Evolutionary conservation across 2,113 vertebrate genomes (phyloP), one percentile per base, ranked within the genome.

Genomic region (Gobius niger): DNA sequence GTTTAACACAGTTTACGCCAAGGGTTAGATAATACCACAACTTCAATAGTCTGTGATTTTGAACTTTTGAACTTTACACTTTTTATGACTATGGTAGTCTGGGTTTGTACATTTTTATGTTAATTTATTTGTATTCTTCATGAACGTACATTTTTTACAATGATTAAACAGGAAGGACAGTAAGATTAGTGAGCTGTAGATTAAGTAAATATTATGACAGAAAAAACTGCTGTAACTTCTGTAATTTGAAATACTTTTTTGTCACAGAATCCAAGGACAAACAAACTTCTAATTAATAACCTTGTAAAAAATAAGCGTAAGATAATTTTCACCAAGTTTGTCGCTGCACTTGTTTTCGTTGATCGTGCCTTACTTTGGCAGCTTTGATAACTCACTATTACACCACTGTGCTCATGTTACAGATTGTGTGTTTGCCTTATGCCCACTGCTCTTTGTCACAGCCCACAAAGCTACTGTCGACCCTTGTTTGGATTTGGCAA

Each of bases 371-470:
- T 24, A 18, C 70, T 77, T 68, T 81, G 79, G 34, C 63, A 81
- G 68, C 68, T 80, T 71, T 71, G 56, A 46, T 66, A 70, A 78
- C 69, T 47, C 75, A 59, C 67, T 66, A 52, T 63, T 77, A 76
- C 82, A 81, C 56, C 9, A 66, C 50, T 65, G 16, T 15, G 60
- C 71, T 72, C 63, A n/a, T 67, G 70, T 78, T 77, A 75, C 66
- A 78, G 41, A 72, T 79, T 47, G 62, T 66, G 53, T 82, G 67
- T 65, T 82, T 77, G 73, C 70, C 70, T 49, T 47, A 57, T 40
- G 60, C 75, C 69, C 47, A 67, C 76, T 88, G 82, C 77, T 82
- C 76, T 81, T 69, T 76, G 74, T 88, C 81, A 89, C 47, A 65
- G 67, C 60, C 65, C 68, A 77, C 63, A 76, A 71, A 80, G 68